A percentile compares a stretch with the other conserved stretches of the same genome.
Evolutionary conservation across 2,888 invertebrate species (phyloP).

Genomic region (Steromphala cineraria): DNA sequence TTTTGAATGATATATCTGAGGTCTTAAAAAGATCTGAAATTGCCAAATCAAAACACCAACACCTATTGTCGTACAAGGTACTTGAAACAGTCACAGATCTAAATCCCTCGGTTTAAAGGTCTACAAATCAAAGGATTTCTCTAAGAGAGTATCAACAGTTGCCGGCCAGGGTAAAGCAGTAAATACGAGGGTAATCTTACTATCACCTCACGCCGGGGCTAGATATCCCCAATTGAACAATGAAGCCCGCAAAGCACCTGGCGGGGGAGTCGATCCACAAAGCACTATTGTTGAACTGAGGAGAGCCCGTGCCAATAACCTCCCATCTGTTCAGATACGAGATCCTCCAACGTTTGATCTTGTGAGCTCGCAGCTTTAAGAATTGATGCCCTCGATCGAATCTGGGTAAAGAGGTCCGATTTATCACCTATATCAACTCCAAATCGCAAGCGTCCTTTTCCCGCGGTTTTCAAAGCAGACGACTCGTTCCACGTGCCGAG

Average conservation of each 20-base stretch:
- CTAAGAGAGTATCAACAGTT: no score
- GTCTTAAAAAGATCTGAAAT: no score
- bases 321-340: not conserved
- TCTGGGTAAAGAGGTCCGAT: not conserved
- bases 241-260: not conserved
- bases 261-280: not conserved
- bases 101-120: no score
- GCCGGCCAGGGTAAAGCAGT: no score
- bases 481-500: not conserved
- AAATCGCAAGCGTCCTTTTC: slow-evolving; percentile 14
- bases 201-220: not conserved
- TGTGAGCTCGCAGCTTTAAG: not conserved
- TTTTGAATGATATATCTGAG: no score
- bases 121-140: no score
- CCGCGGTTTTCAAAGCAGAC: slow-evolving; percentile 4
- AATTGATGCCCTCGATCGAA: slow-evolving; percentile 12
- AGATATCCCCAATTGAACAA: not conserved
- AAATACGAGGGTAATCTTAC: not conserved
- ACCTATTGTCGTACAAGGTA: no score
- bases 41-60: no score
- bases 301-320: not conserved
- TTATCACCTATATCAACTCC: slow-evolving; percentile 2
- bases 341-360: not conserved
- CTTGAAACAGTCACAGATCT: no score
- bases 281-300: not conserved